Base-by-base conservation (phyloP, 2,888 invertebrate genomes). In the Smittia aterrima region DNA sequence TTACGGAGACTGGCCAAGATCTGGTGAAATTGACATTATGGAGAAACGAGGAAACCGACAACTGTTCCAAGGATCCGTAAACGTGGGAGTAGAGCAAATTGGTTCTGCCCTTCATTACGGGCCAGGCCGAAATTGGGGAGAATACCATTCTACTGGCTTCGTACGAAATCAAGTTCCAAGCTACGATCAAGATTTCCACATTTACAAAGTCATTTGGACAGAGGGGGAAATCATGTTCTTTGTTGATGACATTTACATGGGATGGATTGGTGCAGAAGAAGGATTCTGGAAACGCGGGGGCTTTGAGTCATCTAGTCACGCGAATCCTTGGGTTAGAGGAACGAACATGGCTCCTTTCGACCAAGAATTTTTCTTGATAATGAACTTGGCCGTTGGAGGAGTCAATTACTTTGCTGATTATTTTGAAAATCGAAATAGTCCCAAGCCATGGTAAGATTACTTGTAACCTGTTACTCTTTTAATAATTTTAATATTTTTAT, bases 361-460 rank as follows among this genome's bases (percentile, higher is more conserved):
- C 79, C 85, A 88, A 79, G 86, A 88, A 85, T 88, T 88, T 80
- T 86, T 87, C 81, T 78, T 91, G 38, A 85, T 90, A 68, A 82
- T 90, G 76, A 90, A 90, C 80, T 77, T 90, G 75, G 90, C 90
- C 75, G 87, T 89, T 22, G 90, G 90, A 7, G 90, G 90, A 32
- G 85, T 85, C 1, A 86, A 85, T 3, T 47, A n/a, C 72, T 90
- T 84, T 81, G 90, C 90, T 84, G 87, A 88, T 0, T 2, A n/a
- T 13, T 58, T 58, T 13, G 22, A 9, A 2, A 58, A 58, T 13
- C 20, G 22, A 1, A 18, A 18, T 4, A 58, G 20, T 9, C 20
- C 18, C 6, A 58, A 58, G n/a, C 58, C 58, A 58, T 66, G 74
- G n/a, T n/a, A n/a, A n/a, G n/a, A n/a, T n/a, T n/a, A n/a, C n/a